phyloP scores from a whole-genome alignment of 2,888 invertebrate species.

The Chorisops tibialis region DNA sequence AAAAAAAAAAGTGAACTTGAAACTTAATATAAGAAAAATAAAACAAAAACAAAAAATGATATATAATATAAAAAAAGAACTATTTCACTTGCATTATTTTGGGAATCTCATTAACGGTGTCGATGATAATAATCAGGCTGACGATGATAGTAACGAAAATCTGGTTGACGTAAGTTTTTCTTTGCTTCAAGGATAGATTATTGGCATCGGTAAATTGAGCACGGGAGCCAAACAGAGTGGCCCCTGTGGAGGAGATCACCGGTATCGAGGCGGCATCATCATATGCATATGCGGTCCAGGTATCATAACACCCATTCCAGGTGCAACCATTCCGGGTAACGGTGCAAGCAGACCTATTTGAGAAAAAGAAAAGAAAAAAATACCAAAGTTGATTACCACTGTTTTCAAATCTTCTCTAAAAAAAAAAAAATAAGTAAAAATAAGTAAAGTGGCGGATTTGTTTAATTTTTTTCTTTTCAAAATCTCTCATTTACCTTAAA shows the following conservation, averaged over 20 bases:
- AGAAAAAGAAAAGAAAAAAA: constrained; percentile 29
- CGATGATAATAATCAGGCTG: constrained; percentile 1
- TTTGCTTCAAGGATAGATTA: constrained; percentile 45
- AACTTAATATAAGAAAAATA: constrained; percentile 16
- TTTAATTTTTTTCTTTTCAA: constrained; percentile 11
- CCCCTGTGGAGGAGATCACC: constrained; percentile 69
- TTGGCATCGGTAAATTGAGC: constrained; percentile 47
- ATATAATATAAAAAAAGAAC: constrained; percentile 29
- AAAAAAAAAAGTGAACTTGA: no score
- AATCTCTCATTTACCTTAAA: constrained; percentile 23
- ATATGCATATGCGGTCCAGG: constrained; percentile 55
- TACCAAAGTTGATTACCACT: constrained; percentile 28
- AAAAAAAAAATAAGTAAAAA: constrained; percentile 34
- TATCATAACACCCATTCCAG: constrained; percentile 55
- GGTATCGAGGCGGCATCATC: constrained; percentile 81
- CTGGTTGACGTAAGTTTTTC: no score
- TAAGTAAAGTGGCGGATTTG: constrained; percentile 29
- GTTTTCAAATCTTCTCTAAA: constrained; percentile 5
- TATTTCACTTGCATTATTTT: constrained; percentile 36
- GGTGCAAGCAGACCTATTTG: constrained; percentile 46
- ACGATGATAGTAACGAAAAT: constrained; percentile 8
- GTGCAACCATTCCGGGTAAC: constrained; percentile 47
- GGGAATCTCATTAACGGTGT: constrained; percentile 4
- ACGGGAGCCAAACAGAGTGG: constrained; percentile 45
- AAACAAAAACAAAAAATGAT: constrained; percentile 4